A percentile compares a stretch with the other conserved stretches of the same genome.
Conservation (phyloP, 2,888 invertebrate species). For the Schizaphis graminum region DNA sequence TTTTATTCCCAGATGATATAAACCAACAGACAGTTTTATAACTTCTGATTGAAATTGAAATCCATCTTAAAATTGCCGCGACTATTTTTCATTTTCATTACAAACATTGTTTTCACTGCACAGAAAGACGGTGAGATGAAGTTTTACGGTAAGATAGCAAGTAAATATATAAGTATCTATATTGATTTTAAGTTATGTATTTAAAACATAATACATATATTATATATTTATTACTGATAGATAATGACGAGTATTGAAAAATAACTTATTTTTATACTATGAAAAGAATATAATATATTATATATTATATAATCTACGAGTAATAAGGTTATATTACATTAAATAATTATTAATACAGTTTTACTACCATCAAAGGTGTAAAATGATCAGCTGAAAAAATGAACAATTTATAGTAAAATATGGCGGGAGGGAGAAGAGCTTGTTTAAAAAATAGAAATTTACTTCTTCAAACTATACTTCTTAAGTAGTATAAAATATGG, state of each 20-base stretch:
- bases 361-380: background rate
- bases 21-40: background rate
- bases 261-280: background rate
- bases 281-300: background rate
- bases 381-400: no score
- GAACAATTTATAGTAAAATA: no score
- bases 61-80: background rate
- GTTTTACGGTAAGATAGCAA: background rate
- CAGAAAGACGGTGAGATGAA: background rate
- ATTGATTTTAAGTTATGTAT: background rate
- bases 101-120: background rate
- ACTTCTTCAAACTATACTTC: no score
- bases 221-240: background rate
- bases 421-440: no score
- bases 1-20: background rate
- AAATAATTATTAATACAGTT: background rate
- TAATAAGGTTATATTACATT: background rate
- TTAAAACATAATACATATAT: background rate
- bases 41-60: conserved; percentile 8
- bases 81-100: background rate
- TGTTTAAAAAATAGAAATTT: no score
- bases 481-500: background rate
- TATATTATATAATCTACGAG: background rate
- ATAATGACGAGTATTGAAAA: background rate
- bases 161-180: background rate